A percentile compares a stretch with the other conserved stretches of the same genome.
Conservation (phyloP, 2,888 invertebrate species). For the Lycia hirtaria region DNA sequence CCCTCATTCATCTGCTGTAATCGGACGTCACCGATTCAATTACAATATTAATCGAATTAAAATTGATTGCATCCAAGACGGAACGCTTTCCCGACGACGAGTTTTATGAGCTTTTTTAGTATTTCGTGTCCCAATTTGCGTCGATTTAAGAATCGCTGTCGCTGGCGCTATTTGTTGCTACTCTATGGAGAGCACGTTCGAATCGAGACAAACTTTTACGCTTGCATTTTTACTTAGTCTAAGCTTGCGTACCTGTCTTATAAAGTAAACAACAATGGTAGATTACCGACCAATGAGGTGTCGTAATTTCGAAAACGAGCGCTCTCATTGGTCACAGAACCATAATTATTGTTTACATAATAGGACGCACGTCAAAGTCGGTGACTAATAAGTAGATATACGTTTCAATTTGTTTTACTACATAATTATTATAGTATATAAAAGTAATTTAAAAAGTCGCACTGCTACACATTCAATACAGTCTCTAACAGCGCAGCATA, state of each 20-base stretch:
- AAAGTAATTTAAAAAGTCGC: too few species aligned
- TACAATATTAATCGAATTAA: slow-evolving; percentile 37
- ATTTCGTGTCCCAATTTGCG: slow-evolving; percentile 19
- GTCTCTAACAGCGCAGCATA: too few species aligned
- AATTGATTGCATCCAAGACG: slow-evolving; percentile 36
- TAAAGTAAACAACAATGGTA: too few species aligned
- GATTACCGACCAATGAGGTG: too few species aligned
- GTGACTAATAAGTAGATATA: too few species aligned
- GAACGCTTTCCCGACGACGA: slow-evolving; percentile 22
- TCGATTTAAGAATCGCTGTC: slow-evolving; percentile 14
- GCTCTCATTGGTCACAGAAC: too few species aligned
- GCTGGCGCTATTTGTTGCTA: background rate
- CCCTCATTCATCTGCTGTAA: slow-evolving; percentile 37
- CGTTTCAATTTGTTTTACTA: background rate
- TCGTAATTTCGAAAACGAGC: too few species aligned
- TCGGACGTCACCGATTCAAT: slow-evolving; percentile 40
- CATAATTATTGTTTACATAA: too few species aligned
- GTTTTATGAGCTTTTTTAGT: slow-evolving; percentile 25
- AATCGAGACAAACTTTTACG: background rate
- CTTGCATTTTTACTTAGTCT: background rate
- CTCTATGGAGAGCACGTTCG: background rate
- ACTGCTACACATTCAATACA: too few species aligned
- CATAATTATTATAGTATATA: too few species aligned
- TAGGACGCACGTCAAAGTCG: too few species aligned
- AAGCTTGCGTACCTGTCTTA: background rate